These are phyloP conservation scores for Lypha dubia DNA, from an alignment of 2,888 invertebrate genomes.

Conservation along the genomic window DNA sequence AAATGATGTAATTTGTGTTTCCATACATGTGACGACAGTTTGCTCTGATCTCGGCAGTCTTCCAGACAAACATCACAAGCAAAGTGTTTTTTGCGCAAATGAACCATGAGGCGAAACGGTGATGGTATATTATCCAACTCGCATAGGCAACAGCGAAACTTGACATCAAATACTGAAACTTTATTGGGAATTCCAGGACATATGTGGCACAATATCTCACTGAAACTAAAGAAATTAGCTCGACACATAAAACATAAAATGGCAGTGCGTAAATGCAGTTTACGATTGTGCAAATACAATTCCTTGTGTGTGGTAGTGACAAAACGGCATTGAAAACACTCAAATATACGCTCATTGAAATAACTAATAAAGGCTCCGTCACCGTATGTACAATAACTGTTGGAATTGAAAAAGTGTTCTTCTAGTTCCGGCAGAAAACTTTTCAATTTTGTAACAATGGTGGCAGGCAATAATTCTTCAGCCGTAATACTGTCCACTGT, in stretches of 20 bases:
- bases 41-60: slow-evolving; percentile 89
- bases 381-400: slow-evolving; percentile 87
- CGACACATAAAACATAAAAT: slow-evolving; percentile 94
- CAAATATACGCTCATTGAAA: slow-evolving; percentile 87
- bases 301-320: slow-evolving; percentile 91
- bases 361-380: slow-evolving; percentile 81
- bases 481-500: slow-evolving; percentile 91
- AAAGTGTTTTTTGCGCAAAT: slow-evolving; percentile 92
- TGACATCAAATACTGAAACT: slow-evolving; percentile 84
- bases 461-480: slow-evolving; percentile 88
- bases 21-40: slow-evolving; percentile 94
- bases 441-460: slow-evolving; percentile 88
- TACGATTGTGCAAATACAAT: slow-evolving; percentile 92
- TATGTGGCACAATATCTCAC: slow-evolving; percentile 93
- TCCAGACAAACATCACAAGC: slow-evolving; percentile 95
- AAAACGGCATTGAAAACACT: slow-evolving; percentile 94
- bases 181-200: slow-evolving; percentile 89
- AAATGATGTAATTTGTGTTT: slow-evolving; percentile 94
- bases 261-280: slow-evolving; percentile 93
- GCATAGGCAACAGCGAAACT: slow-evolving; percentile 93
- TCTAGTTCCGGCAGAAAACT: slow-evolving; percentile 85
- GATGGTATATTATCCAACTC: slow-evolving; percentile 91
- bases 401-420: slow-evolving; percentile 88
- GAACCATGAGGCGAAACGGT: slow-evolving; percentile 94
- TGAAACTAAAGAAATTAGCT: slow-evolving; percentile 93